These are phyloP conservation scores for Anthopleura xanthogrammica DNA, from an alignment of 92 coral and sea anemone genomes.

Conservation along the genomic window DNA sequence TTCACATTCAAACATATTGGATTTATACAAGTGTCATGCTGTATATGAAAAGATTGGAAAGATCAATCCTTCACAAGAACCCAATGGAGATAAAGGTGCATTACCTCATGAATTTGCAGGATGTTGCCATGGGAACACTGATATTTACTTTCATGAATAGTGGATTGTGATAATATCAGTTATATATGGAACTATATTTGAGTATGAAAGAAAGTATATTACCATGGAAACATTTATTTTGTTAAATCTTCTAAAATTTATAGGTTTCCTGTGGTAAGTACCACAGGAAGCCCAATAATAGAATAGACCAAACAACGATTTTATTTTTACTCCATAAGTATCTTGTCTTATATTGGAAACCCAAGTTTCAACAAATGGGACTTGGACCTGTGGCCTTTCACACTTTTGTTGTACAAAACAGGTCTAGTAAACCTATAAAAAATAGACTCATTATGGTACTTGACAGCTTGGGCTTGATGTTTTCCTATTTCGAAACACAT, in stretches of 20 bases:
- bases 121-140: constrained; percentile 3
- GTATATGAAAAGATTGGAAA: too few species aligned
- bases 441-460: too few species aligned
- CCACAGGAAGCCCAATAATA: not conserved
- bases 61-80: not conserved
- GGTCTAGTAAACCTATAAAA: too few species aligned
- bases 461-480: too few species aligned
- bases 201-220: not conserved
- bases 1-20: not conserved
- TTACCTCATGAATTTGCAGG: not conserved
- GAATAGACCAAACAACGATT: too few species aligned
- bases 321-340: too few species aligned
- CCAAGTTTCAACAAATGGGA: too few species aligned
- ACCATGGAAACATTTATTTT: not conserved
- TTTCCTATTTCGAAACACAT: too few species aligned
- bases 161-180: not conserved
- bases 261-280: not conserved
- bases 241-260: not conserved
- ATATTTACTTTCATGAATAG: not conserved
- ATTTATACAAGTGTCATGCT: too few species aligned
- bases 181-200: not conserved
- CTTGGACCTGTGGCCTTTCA: too few species aligned
- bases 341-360: too few species aligned
- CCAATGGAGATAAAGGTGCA: not conserved
- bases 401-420: too few species aligned